These are phyloP conservation scores for Heliconius hewitsoni DNA, from an alignment of 1,140 invertebrate species.

Conservation along the genomic window DNA sequence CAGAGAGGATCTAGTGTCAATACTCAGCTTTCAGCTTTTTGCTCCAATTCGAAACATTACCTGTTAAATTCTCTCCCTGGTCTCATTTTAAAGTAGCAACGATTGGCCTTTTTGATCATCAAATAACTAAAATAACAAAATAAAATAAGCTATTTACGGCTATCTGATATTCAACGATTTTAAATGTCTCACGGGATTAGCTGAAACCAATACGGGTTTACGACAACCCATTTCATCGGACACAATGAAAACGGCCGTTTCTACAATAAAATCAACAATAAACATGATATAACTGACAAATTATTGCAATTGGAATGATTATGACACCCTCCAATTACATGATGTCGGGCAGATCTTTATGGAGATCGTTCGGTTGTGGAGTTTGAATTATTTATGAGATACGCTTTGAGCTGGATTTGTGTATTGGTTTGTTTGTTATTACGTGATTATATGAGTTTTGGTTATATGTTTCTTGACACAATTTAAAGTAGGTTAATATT, in stretches of 20 bases:
- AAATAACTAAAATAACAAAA: neutral
- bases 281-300: constrained; percentile 44
- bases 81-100: no score
- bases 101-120: neutral
- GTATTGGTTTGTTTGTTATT: neutral
- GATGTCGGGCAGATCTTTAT: constrained; percentile 18
- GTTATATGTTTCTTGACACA: no score
- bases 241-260: constrained; percentile 1
- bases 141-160: neutral
- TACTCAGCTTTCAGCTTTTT: no score
- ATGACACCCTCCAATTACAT: constrained; percentile 17
- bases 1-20: no score
- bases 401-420: neutral
- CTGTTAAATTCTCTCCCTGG: no score
- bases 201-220: constrained; percentile 6
- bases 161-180: constrained; percentile 1
- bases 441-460: neutral
- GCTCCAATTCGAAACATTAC: no score
- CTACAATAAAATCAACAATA: constrained; percentile 48
- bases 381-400: constrained; percentile 10
- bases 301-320: constrained; percentile 27
- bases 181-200: constrained; percentile 9
- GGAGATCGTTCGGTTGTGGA: constrained; percentile 1
- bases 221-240: constrained; percentile 14
- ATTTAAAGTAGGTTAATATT: no score